Percentiles rank a stretch among this genome's conserved stretches.
These are phyloP conservation scores for Boloria euphrosyne DNA, from an alignment of 2,888 invertebrate species.

Conservation along the genomic window DNA sequence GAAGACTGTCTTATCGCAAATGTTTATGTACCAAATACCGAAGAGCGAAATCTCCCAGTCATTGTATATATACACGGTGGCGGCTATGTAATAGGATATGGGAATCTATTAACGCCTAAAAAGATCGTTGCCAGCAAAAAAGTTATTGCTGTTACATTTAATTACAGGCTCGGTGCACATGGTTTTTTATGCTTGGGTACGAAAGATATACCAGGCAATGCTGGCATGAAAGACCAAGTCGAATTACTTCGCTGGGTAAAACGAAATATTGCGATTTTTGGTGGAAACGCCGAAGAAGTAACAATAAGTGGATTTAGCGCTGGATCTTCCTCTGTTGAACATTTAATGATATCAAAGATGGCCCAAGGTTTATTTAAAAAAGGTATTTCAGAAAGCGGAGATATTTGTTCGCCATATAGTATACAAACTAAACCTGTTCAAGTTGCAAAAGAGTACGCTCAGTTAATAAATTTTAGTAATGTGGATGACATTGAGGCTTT, in stretches of 20 bases:
- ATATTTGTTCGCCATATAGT: slow-evolving; percentile 45
- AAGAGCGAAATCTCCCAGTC: slow-evolving; percentile 53
- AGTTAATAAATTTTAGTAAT: slow-evolving; percentile 47
- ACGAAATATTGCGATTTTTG: slow-evolving; percentile 50
- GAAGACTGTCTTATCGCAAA: slow-evolving; percentile 51
- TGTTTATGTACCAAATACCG: slow-evolving; percentile 47
- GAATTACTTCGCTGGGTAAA: slow-evolving; percentile 51
- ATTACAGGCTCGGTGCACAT: slow-evolving; percentile 56
- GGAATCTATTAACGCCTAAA: slow-evolving; percentile 47
- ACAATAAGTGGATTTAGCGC: slow-evolving; percentile 58
- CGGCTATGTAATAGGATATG: slow-evolving; percentile 59
- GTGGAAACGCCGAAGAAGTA: slow-evolving; percentile 54
- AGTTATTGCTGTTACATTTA: slow-evolving; percentile 56
- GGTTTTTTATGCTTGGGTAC: slow-evolving; percentile 50
- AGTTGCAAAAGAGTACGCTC: slow-evolving; percentile 55
- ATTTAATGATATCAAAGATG: slow-evolving; percentile 55
- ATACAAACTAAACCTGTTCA: slow-evolving; percentile 55
- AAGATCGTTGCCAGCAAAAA: slow-evolving; percentile 49
- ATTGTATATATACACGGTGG: slow-evolving; percentile 71
- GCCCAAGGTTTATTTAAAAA: slow-evolving; percentile 57
- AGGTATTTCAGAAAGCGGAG: slow-evolving; percentile 59
- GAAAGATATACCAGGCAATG: slow-evolving; percentile 50
- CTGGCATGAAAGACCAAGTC: slow-evolving; percentile 54
- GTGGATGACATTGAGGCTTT: slow-evolving; percentile 51
- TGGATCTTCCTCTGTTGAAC: slow-evolving; percentile 56